Base-by-base conservation (phyloP, 1,140 invertebrate genomes). In the Ostrea denselamellosa region DNA sequence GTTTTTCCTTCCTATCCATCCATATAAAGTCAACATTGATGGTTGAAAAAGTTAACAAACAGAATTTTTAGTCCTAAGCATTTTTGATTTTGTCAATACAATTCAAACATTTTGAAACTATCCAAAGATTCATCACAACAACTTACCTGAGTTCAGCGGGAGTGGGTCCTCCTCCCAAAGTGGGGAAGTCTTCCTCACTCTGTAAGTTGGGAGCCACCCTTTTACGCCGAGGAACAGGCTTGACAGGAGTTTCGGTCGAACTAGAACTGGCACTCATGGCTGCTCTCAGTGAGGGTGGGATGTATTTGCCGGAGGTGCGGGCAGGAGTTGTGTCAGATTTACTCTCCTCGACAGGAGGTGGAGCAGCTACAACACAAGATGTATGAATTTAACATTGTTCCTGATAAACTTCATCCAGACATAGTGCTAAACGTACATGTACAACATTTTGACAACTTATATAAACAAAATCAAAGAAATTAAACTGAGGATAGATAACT, bases 131-230 rank as follows among this genome's bases (percentile, higher is more conserved):
- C 12, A 83, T 51, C n/a, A 83, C 8, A 8, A 9, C 52, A 0
- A 9, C 3, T 83, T 44, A 86, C 83, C 85, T 81, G 84, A 65
- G 22, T 53, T 77, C 88, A 52, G 82, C 88, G 81, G 8, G 58
- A 12, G 22, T 53, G 25, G 56, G 81, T 56, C 25, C 85, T 12
- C 92, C 92, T 56, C 92, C 92, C 10, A 93, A 85, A 12, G 92
- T 91, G 0, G 92, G 92, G 71, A 93, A 93, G 87, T 93, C 92
- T 34, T 90, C 90, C 82, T 93, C 92, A 87, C 92, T 92, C 7
- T 89, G 77, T 12, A 93, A 68, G 88, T 93, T 93, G 12, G 92
- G 92, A 22, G 92, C 92, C 12, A 85, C 86, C 77, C 91, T 93
- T 68, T 93, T 93, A 56, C 85, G 88, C 58, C 89, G 88, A 8